Percentiles rank a stretch among this genome's conserved stretches.
phyloP scores from a whole-genome alignment of 2,888 invertebrate species.

The Diarsia rubi region DNA sequence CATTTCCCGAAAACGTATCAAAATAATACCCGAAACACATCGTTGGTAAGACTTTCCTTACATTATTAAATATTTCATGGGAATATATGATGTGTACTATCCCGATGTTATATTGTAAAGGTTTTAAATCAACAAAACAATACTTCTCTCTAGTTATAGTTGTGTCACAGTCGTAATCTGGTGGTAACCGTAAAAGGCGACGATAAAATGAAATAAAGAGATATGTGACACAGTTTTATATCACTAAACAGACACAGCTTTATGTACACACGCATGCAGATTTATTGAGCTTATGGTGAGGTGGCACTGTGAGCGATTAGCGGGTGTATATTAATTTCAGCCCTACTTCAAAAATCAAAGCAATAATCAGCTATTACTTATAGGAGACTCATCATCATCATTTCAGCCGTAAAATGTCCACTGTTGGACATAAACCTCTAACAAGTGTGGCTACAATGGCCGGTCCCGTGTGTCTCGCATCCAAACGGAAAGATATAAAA shows the following conservation, averaged over 20 bases:
- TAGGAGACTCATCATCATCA: no score
- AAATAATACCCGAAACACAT: not conserved
- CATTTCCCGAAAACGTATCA: not conserved
- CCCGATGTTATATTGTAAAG: not conserved
- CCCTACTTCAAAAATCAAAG: no score
- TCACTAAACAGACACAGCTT: constrained; percentile 43
- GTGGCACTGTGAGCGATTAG: constrained; percentile 1
- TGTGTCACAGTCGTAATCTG: constrained; percentile 27
- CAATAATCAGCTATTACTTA: no score
- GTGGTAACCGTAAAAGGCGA: constrained; percentile 43
- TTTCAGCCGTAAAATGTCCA: no score
- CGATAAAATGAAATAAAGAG: constrained; percentile 60
- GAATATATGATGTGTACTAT: not conserved
- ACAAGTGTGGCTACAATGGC: no score
- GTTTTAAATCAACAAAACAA: not conserved
- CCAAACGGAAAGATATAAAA: no score
- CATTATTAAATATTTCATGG: not conserved
- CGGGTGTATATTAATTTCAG: not conserved
- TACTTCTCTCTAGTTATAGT: not conserved
- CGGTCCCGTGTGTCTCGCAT: no score
- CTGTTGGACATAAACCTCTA: no score
- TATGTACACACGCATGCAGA: constrained; percentile 53
- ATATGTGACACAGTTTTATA: constrained; percentile 47
- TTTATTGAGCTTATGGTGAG: constrained; percentile 44
- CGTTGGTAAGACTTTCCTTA: not conserved